Percentiles rank a stretch among this genome's conserved stretches.
These are phyloP conservation scores for Danio kyathit DNA, from an alignment of 2,797 vertebrate species.

Conservation along the genomic window DNA sequence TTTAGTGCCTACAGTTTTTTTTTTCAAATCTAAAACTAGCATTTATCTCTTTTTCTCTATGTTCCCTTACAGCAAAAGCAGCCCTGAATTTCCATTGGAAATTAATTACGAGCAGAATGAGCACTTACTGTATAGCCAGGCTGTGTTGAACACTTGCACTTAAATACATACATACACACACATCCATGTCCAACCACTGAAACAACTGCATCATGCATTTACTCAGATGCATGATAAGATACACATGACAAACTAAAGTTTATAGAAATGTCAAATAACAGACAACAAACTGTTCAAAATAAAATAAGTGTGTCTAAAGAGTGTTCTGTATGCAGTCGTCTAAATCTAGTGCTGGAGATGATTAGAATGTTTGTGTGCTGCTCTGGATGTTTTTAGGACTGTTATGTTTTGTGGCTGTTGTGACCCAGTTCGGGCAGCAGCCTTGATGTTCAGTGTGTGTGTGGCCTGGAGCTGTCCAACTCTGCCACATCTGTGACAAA, in stretches of 20 bases:
- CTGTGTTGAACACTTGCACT: background rate
- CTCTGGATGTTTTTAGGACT: constrained; percentile 44
- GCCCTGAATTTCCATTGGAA: background rate
- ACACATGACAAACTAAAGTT: background rate
- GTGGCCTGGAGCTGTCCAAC: constrained; percentile 66
- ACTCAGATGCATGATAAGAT: background rate
- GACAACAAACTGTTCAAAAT: background rate
- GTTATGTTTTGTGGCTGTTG: constrained; percentile 57
- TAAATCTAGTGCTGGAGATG: background rate
- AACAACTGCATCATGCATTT: background rate
- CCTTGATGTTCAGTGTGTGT: constrained; percentile 60
- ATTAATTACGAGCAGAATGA: constrained; percentile 15
- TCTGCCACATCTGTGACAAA: constrained; percentile 56
- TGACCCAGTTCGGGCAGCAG: constrained; percentile 74
- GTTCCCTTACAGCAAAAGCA: background rate
- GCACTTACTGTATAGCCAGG: background rate
- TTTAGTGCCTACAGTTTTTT: too few species aligned
- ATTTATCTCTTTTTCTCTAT: background rate
- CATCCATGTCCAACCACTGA: background rate
- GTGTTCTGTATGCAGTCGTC: background rate
- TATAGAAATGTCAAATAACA: background rate
- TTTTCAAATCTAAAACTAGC: background rate
- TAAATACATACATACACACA: background rate
- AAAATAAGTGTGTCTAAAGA: constrained; percentile 1
- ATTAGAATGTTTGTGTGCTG: constrained; percentile 26